phyloP scores from a whole-genome alignment of 1,140 invertebrate species.

The Eufriesea mexicana region DNA sequence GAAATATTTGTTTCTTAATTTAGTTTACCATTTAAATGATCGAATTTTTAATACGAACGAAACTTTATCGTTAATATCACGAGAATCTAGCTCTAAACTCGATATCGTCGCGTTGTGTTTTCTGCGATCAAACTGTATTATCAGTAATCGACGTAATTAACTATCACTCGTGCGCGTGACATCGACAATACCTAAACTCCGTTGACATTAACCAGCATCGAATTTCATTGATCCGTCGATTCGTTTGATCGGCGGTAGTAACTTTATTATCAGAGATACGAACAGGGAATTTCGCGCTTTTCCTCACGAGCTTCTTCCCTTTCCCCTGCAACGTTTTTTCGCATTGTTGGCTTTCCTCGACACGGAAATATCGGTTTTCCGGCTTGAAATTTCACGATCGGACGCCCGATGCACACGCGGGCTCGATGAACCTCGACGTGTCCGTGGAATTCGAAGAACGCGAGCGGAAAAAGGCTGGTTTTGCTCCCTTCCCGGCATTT shows the following conservation, averaged over 20 bases:
- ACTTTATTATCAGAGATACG: not conserved
- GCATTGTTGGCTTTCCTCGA: no score
- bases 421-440: not conserved
- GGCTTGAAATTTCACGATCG: constrained; percentile 8
- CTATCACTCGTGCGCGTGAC: no score
- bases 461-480: not conserved
- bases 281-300: not conserved
- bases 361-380: not conserved
- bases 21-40: no score
- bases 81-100: no score
- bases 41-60: no score
- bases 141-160: no score
- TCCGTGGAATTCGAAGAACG: not conserved
- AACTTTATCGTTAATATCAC: no score
- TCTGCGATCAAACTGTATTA: no score
- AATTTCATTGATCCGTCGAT: not conserved
- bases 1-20: no score
- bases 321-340: not conserved
- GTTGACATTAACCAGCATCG: no score
- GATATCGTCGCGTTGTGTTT: no score
- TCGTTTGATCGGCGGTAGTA: not conserved
- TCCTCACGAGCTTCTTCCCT: not conserved
- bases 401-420: not conserved
- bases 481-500: not conserved
- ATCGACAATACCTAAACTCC: no score